Conservation (phyloP, 1,140 invertebrate genomes). For the Tetranychus urticae region DNA sequence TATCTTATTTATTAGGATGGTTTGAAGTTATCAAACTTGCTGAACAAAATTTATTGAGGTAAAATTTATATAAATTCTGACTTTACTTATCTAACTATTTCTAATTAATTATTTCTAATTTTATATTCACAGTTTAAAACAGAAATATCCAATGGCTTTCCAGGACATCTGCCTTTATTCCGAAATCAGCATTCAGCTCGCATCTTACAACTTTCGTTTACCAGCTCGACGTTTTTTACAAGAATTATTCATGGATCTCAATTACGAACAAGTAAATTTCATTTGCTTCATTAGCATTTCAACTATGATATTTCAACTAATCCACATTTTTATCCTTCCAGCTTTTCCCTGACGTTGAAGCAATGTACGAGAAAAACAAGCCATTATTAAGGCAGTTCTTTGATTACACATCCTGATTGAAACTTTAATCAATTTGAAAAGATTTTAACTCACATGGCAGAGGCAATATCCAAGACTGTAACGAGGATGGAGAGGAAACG, state of each 20-base stretch:
- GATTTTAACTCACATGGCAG: too few relatives aligned
- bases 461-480: too few relatives aligned
- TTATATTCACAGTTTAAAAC: constrained; percentile 41
- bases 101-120: neutral
- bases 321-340: neutral
- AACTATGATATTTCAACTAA: neutral
- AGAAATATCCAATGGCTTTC: constrained; percentile 54
- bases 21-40: constrained; percentile 27
- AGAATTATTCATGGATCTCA: constrained; percentile 71
- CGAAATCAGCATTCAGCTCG: constrained; percentile 55
- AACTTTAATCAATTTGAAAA: too few relatives aligned
- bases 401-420: too few relatives aligned
- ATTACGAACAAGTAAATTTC: constrained; percentile 35
- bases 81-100: constrained; percentile 3
- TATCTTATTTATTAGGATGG: constrained; percentile 24
- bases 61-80: neutral
- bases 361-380: neutral
- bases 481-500: too few relatives aligned
- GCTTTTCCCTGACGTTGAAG: neutral
- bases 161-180: constrained; percentile 78
- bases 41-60: constrained; percentile 30
- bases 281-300: neutral
- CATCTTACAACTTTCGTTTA: constrained; percentile 52
- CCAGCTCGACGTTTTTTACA: constrained; percentile 64
- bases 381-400: too few relatives aligned